Conservation (phyloP, 2,888 invertebrate species). For the Odontothrips loti region DNA sequence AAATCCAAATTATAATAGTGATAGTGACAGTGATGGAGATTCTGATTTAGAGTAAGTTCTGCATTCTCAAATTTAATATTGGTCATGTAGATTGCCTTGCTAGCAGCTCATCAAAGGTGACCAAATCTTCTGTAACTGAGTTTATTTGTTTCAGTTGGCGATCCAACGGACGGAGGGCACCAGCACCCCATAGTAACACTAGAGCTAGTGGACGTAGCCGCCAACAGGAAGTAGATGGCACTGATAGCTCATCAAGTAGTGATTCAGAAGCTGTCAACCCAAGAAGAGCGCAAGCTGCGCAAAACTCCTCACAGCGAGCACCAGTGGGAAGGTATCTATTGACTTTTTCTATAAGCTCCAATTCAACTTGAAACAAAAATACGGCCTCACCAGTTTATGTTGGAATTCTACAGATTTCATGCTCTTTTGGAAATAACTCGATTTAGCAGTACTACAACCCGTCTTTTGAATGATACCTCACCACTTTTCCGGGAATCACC, state of each 20-base stretch:
- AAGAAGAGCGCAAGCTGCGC: background rate
- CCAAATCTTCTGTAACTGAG: background rate
- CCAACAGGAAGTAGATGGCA: background rate
- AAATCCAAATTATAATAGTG: conserved; percentile 30
- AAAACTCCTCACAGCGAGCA: background rate
- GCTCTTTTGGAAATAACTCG: conserved; percentile 24
- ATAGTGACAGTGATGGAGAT: conserved; percentile 35
- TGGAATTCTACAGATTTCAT: conserved; percentile 22
- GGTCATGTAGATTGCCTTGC: background rate
- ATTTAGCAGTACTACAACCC: conserved; percentile 22
- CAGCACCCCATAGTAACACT: background rate
- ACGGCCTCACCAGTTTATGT: background rate
- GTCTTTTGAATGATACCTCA: conserved; percentile 8
- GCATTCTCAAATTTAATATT: background rate
- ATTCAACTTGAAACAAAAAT: too few relatives aligned
- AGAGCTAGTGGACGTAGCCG: background rate
- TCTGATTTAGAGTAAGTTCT: background rate
- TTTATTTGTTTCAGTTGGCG: conserved; percentile 5
- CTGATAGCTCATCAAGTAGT: conserved; percentile 7
- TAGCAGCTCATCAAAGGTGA: too few relatives aligned
- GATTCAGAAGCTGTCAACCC: conserved; percentile 1
- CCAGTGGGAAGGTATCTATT: background rate
- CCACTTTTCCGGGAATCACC: conserved; percentile 19
- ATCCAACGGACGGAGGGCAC: too few relatives aligned
- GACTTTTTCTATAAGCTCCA: background rate